Conservation (phyloP, 2,113 vertebrate species). For the Gyps fulvus region DNA sequence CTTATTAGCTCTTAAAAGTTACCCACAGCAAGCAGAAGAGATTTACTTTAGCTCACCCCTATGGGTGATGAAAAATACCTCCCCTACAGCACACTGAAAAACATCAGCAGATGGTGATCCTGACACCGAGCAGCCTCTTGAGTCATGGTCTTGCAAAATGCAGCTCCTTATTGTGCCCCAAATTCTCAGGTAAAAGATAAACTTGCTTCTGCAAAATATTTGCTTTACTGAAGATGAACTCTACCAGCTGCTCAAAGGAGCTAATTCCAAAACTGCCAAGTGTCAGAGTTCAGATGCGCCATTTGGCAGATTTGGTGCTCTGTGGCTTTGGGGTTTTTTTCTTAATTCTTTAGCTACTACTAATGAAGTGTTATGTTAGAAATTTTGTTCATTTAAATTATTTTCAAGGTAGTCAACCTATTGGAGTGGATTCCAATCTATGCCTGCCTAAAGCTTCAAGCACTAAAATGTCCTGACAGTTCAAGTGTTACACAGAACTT, state of each 20-base stretch:
- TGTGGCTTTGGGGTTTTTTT: background rate
- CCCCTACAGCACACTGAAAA: background rate
- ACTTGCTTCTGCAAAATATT: background rate
- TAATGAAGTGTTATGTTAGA: background rate
- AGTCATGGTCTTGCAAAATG: background rate
- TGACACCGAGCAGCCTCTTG: background rate
- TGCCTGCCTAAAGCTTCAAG: background rate
- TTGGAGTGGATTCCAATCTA: background rate
- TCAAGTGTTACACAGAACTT: background rate
- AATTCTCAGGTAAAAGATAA: background rate
- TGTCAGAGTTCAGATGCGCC: background rate
- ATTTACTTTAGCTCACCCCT: background rate
- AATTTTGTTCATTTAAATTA: background rate
- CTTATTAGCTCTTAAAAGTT: background rate
- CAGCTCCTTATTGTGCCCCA: background rate
- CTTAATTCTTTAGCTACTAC: background rate
- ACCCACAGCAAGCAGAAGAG: background rate
- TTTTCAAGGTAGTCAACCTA: background rate
- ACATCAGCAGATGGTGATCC: background rate
- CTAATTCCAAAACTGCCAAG: background rate
- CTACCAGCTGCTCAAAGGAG: background rate
- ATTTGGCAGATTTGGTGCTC: background rate
- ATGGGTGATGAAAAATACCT: background rate
- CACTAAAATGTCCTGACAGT: background rate
- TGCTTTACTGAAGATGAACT: background rate